Percentiles rank a stretch among this genome's conserved stretches.
Conservation (phyloP, 2,888 invertebrate species). For the Clistopyga incitator region DNA sequence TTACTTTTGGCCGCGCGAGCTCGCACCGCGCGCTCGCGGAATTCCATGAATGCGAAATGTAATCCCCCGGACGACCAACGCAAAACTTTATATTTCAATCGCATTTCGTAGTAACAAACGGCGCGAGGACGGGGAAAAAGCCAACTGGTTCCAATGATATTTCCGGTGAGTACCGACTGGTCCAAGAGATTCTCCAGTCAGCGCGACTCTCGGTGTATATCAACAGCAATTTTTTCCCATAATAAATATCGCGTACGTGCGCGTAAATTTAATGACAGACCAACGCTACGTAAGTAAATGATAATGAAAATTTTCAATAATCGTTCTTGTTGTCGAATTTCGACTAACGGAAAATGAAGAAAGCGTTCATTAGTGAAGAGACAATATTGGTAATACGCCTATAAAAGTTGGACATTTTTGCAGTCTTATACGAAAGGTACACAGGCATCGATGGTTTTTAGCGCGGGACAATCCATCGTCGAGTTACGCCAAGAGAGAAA, state of each 20-base stretch:
- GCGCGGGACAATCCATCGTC: conserved; percentile 6
- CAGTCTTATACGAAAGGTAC: no score
- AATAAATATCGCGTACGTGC: conserved; percentile 40
- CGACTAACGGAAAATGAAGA: no score
- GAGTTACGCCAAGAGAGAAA: conserved; percentile 41
- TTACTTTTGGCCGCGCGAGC: conserved; percentile 19
- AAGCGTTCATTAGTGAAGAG: neutral
- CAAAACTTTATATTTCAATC: conserved; percentile 77
- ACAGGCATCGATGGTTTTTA: conserved; percentile 2
- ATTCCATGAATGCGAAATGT: conserved; percentile 82
- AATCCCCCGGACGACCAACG: conserved; percentile 71
- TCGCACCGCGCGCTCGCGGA: conserved; percentile 67
- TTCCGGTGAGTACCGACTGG: conserved; percentile 16
- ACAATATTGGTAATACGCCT: no score
- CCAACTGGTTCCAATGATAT: conserved; percentile 59
- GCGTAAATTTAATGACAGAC: conserved; percentile 26
- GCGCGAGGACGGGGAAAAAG: conserved; percentile 35
- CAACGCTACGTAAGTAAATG: no score
- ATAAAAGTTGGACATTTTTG: no score
- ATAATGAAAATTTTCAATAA: no score
- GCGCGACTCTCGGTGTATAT: conserved; percentile 4
- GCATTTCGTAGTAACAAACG: conserved; percentile 72
- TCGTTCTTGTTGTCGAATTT: no score
- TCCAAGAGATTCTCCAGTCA: conserved; percentile 27
- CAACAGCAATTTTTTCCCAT: conserved; percentile 48